Percentiles rank a stretch among this genome's conserved stretches.
These are phyloP conservation scores for Drosophila acutilabella DNA, from an alignment of 2,888 invertebrate genomes.

Conservation along the genomic window DNA sequence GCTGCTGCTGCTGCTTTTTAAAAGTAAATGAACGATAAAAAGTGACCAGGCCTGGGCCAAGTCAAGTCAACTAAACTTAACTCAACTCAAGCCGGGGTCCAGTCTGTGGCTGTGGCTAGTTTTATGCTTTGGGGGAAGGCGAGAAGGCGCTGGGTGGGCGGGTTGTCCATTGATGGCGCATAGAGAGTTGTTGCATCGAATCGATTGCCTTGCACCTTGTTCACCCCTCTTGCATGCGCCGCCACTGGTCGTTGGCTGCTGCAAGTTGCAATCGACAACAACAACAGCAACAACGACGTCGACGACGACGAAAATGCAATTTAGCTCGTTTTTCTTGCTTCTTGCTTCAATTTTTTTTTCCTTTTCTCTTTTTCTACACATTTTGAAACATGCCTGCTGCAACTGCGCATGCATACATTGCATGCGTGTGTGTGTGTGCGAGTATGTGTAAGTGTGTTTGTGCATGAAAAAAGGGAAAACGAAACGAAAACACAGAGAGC, in stretches of 20 bases:
- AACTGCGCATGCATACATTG: conserved; percentile 37
- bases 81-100: conserved; percentile 46
- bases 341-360: conserved; percentile 68
- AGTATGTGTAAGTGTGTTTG: conserved; percentile 25
- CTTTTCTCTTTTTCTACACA: conserved; percentile 48
- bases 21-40: conserved; percentile 80
- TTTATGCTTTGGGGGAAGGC: conserved; percentile 20
- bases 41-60: conserved; percentile 65
- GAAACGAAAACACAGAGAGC: conserved; percentile 72
- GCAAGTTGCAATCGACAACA: conserved; percentile 64
- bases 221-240: conserved; percentile 31
- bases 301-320: conserved; percentile 75
- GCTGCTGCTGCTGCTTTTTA: conserved; percentile 66
- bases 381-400: conserved; percentile 63
- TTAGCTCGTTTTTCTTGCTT: conserved; percentile 81
- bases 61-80: conserved; percentile 28
- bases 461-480: conserved; percentile 78
- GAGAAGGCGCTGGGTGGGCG: conserved; percentile 28
- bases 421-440: conserved; percentile 14
- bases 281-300: conserved; percentile 36
- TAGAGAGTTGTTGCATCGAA: conserved; percentile 14
- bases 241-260: conserved; percentile 68
- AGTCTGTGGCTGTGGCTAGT: conserved; percentile 35
- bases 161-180: conserved; percentile 42
- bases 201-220: neutral